Conservation (phyloP, 2,888 invertebrate genomes). For the Apamea epomidion region DNA sequence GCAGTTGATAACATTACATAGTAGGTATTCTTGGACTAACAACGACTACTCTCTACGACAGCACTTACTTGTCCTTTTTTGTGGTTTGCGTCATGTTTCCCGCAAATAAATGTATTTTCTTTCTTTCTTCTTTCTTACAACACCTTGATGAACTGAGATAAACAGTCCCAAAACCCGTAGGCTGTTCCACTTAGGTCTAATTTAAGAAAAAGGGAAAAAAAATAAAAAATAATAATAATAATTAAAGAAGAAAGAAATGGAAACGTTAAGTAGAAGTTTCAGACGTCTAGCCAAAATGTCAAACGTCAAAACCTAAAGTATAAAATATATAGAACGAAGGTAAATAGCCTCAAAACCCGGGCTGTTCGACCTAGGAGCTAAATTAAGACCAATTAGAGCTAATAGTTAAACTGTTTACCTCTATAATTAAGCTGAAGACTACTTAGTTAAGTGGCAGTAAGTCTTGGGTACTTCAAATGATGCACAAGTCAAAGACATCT, state of each 20-base stretch:
- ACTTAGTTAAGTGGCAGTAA: slow-evolving; percentile 27
- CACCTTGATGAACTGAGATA: too few species aligned
- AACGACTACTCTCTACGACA: too few species aligned
- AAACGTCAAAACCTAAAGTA: neutral
- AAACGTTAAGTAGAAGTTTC: too few species aligned
- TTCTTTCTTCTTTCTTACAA: too few species aligned
- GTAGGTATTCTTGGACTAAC: too few species aligned
- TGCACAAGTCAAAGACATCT: slow-evolving; percentile 31
- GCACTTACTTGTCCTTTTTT: too few species aligned
- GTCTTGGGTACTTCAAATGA: slow-evolving; percentile 24
- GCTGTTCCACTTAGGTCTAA: neutral
- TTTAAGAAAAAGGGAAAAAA: too few species aligned
- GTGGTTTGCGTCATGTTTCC: too few species aligned
- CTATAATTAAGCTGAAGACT: slow-evolving; percentile 34
- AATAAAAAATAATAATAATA: too few species aligned
- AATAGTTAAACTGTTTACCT: slow-evolving; percentile 21
- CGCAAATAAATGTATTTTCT: too few species aligned
- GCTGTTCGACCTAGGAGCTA: neutral
- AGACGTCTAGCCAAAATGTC: neutral
- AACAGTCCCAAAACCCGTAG: neutral
- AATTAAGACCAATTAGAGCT: slow-evolving; percentile 24
- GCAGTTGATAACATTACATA: too few species aligned
- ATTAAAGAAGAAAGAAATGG: too few species aligned
- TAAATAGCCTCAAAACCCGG: neutral
- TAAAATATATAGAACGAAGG: neutral